These are phyloP conservation scores for Cygnus olor DNA, from an alignment of 2,797 vertebrate species.

Conservation along the genomic window DNA sequence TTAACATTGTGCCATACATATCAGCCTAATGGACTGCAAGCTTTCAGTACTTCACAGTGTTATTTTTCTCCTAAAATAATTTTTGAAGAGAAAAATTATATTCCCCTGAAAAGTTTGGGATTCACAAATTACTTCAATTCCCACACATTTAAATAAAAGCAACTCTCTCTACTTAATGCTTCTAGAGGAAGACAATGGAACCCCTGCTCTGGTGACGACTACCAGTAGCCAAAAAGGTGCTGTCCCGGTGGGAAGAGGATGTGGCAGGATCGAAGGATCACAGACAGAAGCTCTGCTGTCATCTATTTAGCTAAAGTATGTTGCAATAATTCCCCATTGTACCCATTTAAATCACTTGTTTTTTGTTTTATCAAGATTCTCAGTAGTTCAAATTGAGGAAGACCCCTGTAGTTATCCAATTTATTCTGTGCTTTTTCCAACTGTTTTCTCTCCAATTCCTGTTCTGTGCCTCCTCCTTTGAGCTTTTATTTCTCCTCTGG, in stretches of 20 bases:
- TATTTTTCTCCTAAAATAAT: background rate
- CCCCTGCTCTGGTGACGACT: background rate
- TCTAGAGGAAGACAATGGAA: background rate
- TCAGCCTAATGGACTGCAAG: background rate
- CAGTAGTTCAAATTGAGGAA: background rate
- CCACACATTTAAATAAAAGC: background rate
- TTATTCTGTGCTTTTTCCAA: background rate
- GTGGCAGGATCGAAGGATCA: background rate
- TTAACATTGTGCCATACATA: background rate
- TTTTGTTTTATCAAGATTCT: background rate
- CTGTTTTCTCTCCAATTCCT: background rate
- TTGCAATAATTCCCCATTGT: background rate
- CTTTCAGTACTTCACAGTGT: background rate
- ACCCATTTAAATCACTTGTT: background rate
- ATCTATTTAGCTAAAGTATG: background rate
- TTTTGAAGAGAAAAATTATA: background rate
- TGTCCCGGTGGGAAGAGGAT: background rate
- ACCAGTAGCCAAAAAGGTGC: background rate
- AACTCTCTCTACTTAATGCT: background rate
- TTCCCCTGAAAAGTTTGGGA: background rate
- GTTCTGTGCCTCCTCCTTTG: background rate
- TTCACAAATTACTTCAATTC: background rate
- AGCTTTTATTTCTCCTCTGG: background rate
- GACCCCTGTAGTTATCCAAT: background rate
- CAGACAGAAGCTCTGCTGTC: background rate